Base-by-base conservation (phyloP, 2,888 invertebrate species). In the Orthosia incerta region DNA sequence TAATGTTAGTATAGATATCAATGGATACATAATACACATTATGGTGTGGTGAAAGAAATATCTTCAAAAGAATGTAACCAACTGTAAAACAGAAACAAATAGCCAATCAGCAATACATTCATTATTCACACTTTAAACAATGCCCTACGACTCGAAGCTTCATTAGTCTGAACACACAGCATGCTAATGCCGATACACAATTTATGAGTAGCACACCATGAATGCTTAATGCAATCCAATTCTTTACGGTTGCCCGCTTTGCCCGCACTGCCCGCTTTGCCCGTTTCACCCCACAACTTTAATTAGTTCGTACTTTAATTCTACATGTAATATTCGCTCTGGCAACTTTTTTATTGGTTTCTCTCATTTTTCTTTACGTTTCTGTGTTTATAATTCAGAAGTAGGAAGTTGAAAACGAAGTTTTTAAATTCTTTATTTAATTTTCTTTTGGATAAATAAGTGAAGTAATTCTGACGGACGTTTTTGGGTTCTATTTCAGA, bases 221-320 rank as follows among this genome's bases (percentile, higher is more conserved):
- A 79, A 86, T 84, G 55, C 48, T 63, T 71, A 75, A 80, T 80
- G 78, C 74, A 87, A 87, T 87, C 61, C 74, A 77, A 75, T 82
- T 87, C 79, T 86, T 86, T 72, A 71, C 45, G 76, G 77, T 74
- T 74, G 62, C 61, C 61, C 53, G 71, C 63, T 45, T 46, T 56
- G 62, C 61, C 48, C 70, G 69, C 57, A 16, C 31, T 60, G 51
- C 65, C 67, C 48, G 31, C 60, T 23, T 50, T 61, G 31, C 74
- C 70, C 61, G 71, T 51, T 51, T 45, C 51, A 51, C 57, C 59
- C 68, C 69, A 71, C 71, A 63, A 80, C 76, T 77, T 83, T 81
- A 85, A 87, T 87, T 87, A 87, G 70, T 76, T 67, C 59, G 66
- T 82, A 68, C 81, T 86, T 84, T 81, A 81, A 70, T 79, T 76